A percentile compares a stretch with the other conserved stretches of the same genome.
Evolutionary conservation across 2,113 vertebrate genomes (phyloP).

Genomic region (Platichthys stellatus): DNA sequence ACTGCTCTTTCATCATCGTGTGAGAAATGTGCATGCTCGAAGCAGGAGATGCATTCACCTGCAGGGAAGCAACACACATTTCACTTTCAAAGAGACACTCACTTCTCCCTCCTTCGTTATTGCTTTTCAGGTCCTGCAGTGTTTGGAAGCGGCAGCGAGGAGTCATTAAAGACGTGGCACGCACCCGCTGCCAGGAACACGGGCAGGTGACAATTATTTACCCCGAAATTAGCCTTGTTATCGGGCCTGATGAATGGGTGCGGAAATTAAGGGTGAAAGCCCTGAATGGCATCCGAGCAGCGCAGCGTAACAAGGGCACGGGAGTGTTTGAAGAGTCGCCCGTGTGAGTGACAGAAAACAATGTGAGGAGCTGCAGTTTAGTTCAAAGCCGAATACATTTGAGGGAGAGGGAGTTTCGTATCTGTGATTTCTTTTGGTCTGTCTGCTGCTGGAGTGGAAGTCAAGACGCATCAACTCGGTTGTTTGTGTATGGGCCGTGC

Average conservation of each 20-base stretch:
- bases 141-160: conserved; percentile 49
- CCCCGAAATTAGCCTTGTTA: conserved; percentile 62
- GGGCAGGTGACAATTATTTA: conserved; percentile 69
- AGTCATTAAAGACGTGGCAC: conserved; percentile 51
- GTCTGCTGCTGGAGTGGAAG: conserved; percentile 18
- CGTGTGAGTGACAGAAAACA: conserved; percentile 33
- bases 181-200: conserved; percentile 28
- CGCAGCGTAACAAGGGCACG: conserved; percentile 10
- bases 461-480: conserved; percentile 25
- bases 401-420: conserved; percentile 23
- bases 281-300: conserved; percentile 20
- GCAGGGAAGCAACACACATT: conserved; percentile 51
- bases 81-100: conserved; percentile 71
- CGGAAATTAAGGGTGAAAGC: conserved; percentile 63
- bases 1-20: conserved; percentile 76
- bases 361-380: conserved; percentile 12
- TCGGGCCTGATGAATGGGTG: conserved; percentile 57
- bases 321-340: conserved; percentile 35
- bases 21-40: conserved; percentile 62
- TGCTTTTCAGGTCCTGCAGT: conserved; percentile 43
- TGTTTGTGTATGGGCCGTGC: background rate
- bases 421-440: conserved; percentile 23
- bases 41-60: conserved; percentile 54
- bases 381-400: conserved; percentile 25
- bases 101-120: conserved; percentile 30